Evolutionary conservation across 2,888 invertebrate genomes (phyloP).

Genomic region (Alcis repandata): DNA sequence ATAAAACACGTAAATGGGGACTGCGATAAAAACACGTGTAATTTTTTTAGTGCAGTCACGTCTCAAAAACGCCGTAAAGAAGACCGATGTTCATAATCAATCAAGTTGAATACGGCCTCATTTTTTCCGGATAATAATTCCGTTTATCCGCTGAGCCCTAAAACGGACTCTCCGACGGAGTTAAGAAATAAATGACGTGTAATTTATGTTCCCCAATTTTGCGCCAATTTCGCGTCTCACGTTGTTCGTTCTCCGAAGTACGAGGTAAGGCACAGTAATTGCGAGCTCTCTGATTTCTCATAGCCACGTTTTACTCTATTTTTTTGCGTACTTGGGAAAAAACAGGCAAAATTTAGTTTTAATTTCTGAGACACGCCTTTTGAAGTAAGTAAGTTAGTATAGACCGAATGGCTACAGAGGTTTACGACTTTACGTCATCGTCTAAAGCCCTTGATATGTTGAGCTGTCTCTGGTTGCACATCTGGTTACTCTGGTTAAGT

Average conservation of each 20-base stretch:
- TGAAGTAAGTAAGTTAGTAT: too few species aligned
- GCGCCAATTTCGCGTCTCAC: slow-evolving; percentile 74
- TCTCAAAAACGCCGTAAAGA: slow-evolving; percentile 2
- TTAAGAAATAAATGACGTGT: slow-evolving; percentile 65
- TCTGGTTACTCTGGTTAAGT: too few species aligned
- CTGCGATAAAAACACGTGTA: neutral
- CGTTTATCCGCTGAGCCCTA: slow-evolving; percentile 34
- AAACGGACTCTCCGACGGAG: slow-evolving; percentile 39
- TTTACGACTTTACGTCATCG: too few species aligned
- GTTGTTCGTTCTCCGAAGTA: slow-evolving; percentile 54
- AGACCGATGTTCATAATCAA: slow-evolving; percentile 43
- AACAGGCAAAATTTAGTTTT: too few species aligned
- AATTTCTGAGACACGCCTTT: too few species aligned
- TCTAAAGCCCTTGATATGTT: too few species aligned
- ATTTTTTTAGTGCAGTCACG: neutral
- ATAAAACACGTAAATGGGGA: neutral
- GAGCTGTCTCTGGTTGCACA: too few species aligned
- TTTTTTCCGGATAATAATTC: slow-evolving; percentile 45
- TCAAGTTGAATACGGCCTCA: slow-evolving; percentile 38
- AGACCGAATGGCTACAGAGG: too few species aligned
- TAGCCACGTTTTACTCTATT: too few species aligned
- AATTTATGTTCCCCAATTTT: slow-evolving; percentile 78
- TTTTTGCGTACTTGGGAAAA: too few species aligned
- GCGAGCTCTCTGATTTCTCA: slow-evolving; percentile 8
- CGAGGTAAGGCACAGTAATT: slow-evolving; percentile 63